These are phyloP conservation scores for Saccostrea cuccullata DNA, from an alignment of 1,140 invertebrate genomes.

Conservation along the genomic window DNA sequence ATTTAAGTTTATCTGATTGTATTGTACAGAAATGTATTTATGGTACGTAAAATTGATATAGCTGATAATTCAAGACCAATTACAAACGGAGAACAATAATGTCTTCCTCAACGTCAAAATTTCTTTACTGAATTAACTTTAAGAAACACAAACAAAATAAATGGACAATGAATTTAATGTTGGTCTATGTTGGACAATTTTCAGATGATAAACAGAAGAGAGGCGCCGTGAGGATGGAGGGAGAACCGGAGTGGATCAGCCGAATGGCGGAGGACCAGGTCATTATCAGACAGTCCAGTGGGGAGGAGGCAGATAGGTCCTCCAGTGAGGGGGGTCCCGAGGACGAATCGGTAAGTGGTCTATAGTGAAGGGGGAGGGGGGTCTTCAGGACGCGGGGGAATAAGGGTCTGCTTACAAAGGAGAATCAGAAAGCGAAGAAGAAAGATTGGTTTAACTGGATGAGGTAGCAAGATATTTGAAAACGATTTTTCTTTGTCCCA, in stretches of 20 bases:
- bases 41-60: neutral
- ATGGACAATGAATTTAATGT: neutral
- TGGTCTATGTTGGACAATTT: neutral
- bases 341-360: neutral
- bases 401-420: neutral
- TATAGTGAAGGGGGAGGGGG: neutral
- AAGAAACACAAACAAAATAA: neutral
- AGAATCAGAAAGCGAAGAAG: neutral
- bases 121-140: neutral
- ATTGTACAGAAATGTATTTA: neutral
- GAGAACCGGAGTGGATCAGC: constrained; percentile 10
- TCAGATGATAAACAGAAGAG: constrained; percentile 9
- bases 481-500: no score
- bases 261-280: constrained; percentile 14
- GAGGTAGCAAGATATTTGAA: no score
- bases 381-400: neutral
- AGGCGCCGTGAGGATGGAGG: neutral
- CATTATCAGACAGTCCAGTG: neutral
- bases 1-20: neutral
- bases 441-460: neutral
- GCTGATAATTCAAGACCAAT: neutral
- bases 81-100: neutral
- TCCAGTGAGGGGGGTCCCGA: neutral
- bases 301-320: constrained; percentile 4
- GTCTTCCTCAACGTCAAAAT: neutral